phyloP scores from a whole-genome alignment of 2,888 invertebrate genomes.

The Agriopis marginaria region DNA sequence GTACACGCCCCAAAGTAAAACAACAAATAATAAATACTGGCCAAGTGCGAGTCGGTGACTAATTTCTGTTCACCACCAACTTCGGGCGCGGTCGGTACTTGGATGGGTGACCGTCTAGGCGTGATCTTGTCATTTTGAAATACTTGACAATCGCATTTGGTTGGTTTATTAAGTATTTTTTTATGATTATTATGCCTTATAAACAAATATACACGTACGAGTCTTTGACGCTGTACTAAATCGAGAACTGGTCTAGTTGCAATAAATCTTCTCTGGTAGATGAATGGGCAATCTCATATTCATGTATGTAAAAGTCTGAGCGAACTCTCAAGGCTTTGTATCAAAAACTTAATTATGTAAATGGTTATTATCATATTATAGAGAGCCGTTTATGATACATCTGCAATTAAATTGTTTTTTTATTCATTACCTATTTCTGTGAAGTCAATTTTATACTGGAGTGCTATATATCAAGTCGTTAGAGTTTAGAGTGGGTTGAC shows the following conservation, averaged over 20 bases:
- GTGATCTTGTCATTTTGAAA: too few relatives aligned
- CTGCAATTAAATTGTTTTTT: constrained; percentile 34
- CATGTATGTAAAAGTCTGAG: constrained; percentile 65
- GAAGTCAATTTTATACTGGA: constrained; percentile 5
- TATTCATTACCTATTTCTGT: constrained; percentile 19
- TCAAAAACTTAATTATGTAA: constrained; percentile 70
- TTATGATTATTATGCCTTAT: not conserved
- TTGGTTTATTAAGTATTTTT: not conserved
- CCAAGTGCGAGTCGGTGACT: too few relatives aligned
- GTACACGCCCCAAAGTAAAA: too few relatives aligned
- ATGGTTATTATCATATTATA: constrained; percentile 57
- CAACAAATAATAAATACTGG: too few relatives aligned
- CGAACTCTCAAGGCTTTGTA: constrained; percentile 63
- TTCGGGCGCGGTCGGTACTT: too few relatives aligned
- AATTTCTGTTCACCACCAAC: too few relatives aligned
- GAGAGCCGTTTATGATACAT: constrained; percentile 50
- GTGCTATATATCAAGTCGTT: not conserved
- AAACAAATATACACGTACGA: constrained; percentile 1
- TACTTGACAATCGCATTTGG: too few relatives aligned
- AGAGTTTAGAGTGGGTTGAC: constrained; percentile 2
- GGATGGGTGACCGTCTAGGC: too few relatives aligned
- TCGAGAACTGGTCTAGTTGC: constrained; percentile 49
- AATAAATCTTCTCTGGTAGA: constrained; percentile 57
- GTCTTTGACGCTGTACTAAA: constrained; percentile 23
- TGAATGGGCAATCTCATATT: constrained; percentile 70